These are phyloP conservation scores for Habroteleia sp. DNA, from an alignment of 2,888 invertebrate species.

Conservation along the genomic window DNA sequence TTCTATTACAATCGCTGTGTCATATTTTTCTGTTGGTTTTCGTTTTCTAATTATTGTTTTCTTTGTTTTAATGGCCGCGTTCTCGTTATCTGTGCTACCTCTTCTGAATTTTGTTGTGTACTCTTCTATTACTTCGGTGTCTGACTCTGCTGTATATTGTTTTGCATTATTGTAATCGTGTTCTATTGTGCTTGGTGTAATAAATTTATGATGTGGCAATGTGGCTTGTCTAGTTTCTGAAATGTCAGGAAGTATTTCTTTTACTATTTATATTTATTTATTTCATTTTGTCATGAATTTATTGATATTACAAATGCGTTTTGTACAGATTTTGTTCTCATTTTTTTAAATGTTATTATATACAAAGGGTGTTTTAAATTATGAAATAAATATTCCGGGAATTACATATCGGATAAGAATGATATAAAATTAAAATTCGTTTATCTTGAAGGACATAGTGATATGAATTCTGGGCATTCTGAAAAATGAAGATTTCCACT, in stretches of 20 bases:
- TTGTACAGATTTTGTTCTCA: no score
- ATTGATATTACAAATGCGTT: no score
- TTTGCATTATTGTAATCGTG: conserved; percentile 71
- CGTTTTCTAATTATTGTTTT: conserved; percentile 76
- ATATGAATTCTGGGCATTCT: no score
- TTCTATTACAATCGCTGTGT: conserved; percentile 76
- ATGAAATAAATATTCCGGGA: no score
- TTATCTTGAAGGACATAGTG: no score
- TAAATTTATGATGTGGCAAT: conserved; percentile 74
- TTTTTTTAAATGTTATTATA: no score
- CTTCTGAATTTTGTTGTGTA: conserved; percentile 78
- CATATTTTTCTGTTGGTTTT: conserved; percentile 66
- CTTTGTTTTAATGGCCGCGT: conserved; percentile 76
- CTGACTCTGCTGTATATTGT: conserved; percentile 73
- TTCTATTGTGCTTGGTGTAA: conserved; percentile 75
- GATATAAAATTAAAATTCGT: no score
- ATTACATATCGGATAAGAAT: no score
- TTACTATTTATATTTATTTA: no score
- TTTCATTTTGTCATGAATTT: no score
- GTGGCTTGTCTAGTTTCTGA: conserved; percentile 79
- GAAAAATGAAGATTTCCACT: no score
- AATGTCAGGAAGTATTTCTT: conserved; percentile 70
- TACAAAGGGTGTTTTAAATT: no score
- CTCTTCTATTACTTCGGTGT: conserved; percentile 77
- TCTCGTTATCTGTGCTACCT: conserved; percentile 73